phyloP scores from a whole-genome alignment of 35 echinoderm and acorn worm genomes.

The Acanthaster planci region DNA sequence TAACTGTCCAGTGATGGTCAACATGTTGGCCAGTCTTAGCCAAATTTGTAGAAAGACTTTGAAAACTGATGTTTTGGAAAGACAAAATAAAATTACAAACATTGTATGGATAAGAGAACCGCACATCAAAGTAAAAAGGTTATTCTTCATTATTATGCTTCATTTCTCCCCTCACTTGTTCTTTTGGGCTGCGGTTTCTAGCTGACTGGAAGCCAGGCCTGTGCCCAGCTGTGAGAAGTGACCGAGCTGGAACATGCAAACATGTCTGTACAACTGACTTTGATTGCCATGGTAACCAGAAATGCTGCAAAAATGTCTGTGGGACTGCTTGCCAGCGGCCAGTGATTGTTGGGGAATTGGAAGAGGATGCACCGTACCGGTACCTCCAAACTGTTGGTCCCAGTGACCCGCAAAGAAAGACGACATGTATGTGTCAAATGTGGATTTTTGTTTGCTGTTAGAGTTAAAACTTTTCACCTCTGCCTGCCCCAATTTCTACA shows the following conservation, averaged over 20 bases:
- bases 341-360: not conserved
- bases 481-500: too few species aligned
- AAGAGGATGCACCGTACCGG: not conserved
- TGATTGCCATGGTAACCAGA: not conserved
- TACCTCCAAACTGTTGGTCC: not conserved
- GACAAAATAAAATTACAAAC: too few species aligned
- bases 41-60: too few species aligned
- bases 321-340: not conserved
- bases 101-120: too few species aligned
- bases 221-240: not conserved
- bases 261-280: not conserved
- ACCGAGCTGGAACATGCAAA: not conserved
- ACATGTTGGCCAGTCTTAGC: too few species aligned
- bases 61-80: too few species aligned
- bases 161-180: not conserved
- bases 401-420: too few species aligned
- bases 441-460: too few species aligned
- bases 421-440: too few species aligned
- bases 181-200: not conserved
- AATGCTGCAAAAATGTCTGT: conserved; percentile 35
- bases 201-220: not conserved
- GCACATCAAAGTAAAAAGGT: too few species aligned
- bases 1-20: too few species aligned
- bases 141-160: not conserved
- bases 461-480: too few species aligned